Evolutionary conservation across 2,797 vertebrate species (phyloP), one percentile per base, ranked within the genome.

Genomic region (Clarias fuscus): DNA sequence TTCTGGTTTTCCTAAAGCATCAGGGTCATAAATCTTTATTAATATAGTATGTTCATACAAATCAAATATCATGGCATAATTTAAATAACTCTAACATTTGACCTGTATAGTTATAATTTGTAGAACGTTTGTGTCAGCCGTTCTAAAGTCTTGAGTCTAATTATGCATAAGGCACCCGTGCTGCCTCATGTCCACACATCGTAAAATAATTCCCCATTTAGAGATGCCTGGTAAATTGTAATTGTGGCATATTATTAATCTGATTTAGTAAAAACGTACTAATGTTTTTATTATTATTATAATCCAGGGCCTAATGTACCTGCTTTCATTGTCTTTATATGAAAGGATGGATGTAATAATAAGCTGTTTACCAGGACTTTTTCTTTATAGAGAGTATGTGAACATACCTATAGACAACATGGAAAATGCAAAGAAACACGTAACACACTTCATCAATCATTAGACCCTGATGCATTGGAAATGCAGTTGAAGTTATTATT

Each of bases 11-110:
- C 56, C 40, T 65, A 37, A 64, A 65, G 82, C 82, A 71, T 59
- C 85, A 84, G 18, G 77, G 33, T 62, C 24, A 30, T 68, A 82
- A 59, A 82, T 81, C 20, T n/a, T 20, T 37, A 79, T 79, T 18
- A 3, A 15, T 53, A 27, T 15, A 0, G 22, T 20, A 6, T 72
- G 59, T 81, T 84, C 27, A 75, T 30, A 56, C 43, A 81, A 67
- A 81, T 65, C 37, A 84, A 72, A 1, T 2, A 43, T n/a, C 6
- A 27, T 17, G 3, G 5, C 76, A 61, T 79, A 27, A 65, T 8
- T 13, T 48, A 15, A 80, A 27, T 33, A 27, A 43, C 11, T 43
- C 2, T 37, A 22, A 20, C 27, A 20, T 59, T 15, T 67, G 40
- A 64, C 22, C 40, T 67, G 14, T 27, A 22, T 22, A 30, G 27